phyloP scores from a whole-genome alignment of 2,797 vertebrate species.

The Sparus aurata region DNA sequence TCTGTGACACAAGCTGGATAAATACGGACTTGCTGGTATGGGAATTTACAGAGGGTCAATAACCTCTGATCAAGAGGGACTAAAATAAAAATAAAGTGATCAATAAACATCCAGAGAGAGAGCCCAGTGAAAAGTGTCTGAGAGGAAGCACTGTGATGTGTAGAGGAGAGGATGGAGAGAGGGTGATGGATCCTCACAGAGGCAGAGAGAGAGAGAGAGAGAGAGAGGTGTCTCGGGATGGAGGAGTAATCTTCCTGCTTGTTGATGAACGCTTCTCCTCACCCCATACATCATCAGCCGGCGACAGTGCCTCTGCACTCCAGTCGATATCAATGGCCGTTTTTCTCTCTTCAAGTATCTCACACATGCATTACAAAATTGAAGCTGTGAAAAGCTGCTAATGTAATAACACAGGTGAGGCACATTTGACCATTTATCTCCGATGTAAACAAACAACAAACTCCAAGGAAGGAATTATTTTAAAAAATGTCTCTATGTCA shows the following conservation, averaged over 20 bases:
- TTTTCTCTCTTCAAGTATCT: constrained; percentile 43
- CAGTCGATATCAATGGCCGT: constrained; percentile 47
- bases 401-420: background rate
- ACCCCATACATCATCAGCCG: constrained; percentile 68
- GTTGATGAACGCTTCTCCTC: constrained; percentile 65
- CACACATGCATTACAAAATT: constrained; percentile 16
- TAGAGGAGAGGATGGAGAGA: constrained; percentile 18
- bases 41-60: background rate
- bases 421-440: background rate
- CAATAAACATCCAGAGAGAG: constrained; percentile 41
- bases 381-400: background rate
- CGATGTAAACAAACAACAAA: background rate
- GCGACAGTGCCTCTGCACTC: constrained; percentile 57
- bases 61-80: constrained; percentile 13
- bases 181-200: constrained; percentile 54
- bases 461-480: background rate
- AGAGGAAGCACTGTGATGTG: constrained; percentile 13
- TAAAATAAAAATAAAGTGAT: constrained; percentile 3
- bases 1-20: background rate
- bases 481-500: background rate
- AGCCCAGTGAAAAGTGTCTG: constrained; percentile 10
- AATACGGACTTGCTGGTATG: constrained; percentile 9
- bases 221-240: constrained; percentile 53
- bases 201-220: constrained; percentile 28
- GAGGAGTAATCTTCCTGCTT: constrained; percentile 63